Evolutionary conservation across 2,797 vertebrate species (phyloP).

Genomic region (Phataginus tricuspis): DNA sequence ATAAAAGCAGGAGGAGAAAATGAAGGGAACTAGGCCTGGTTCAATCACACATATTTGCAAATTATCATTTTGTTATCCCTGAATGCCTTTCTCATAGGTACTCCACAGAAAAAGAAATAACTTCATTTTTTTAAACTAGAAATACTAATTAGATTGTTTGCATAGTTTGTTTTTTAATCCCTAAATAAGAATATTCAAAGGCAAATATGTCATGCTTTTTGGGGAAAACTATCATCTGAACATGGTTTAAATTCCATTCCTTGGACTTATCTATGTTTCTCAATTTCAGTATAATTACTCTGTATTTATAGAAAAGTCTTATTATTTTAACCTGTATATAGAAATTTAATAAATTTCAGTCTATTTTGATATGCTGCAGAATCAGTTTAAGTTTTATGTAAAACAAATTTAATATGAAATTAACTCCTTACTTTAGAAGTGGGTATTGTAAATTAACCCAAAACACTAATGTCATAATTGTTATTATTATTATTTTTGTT

Average conservation of each 20-base stretch:
- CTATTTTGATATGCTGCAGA: neutral
- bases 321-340: neutral
- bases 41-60: neutral
- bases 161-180: neutral
- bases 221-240: neutral
- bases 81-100: neutral
- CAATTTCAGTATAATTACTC: neutral
- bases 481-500: neutral
- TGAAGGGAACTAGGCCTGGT: neutral
- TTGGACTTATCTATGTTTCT: constrained; percentile 23
- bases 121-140: neutral
- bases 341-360: neutral
- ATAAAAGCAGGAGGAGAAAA: neutral
- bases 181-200: neutral
- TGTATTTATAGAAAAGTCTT: neutral
- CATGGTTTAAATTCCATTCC: neutral
- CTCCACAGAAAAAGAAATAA: neutral
- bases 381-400: neutral
- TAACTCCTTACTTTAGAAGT: neutral
- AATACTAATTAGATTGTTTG: neutral
- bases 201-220: neutral
- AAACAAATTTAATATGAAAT: constrained; percentile 3
- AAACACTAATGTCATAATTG: neutral
- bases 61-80: neutral
- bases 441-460: neutral